phyloP scores from a whole-genome alignment of 2,797 vertebrate genomes.

The Semotilus atromaculatus region DNA sequence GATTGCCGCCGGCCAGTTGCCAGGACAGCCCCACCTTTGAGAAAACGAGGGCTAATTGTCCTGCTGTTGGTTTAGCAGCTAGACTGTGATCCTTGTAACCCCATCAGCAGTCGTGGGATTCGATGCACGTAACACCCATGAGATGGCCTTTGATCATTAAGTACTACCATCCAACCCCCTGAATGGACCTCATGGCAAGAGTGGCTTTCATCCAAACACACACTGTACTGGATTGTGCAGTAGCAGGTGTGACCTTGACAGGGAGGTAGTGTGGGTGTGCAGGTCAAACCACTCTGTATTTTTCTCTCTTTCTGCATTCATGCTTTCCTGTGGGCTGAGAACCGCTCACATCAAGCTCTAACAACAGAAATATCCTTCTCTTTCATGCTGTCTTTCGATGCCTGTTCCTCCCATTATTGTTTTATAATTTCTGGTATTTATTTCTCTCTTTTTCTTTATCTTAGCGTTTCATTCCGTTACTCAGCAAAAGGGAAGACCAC shows the following conservation, averaged over 20 bases:
- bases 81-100: conserved; percentile 19
- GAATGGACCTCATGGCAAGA: conserved; percentile 37
- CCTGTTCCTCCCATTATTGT: background rate
- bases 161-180: conserved; percentile 38
- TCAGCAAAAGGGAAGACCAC: conserved; percentile 41
- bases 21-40: conserved; percentile 32
- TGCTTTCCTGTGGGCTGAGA: conserved; percentile 46
- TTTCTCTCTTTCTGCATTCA: conserved; percentile 26
- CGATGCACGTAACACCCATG: conserved; percentile 22
- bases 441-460: conserved; percentile 41
- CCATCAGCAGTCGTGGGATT: conserved; percentile 27
- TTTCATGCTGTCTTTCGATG: conserved; percentile 20
- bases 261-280: conserved; percentile 45
- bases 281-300: conserved; percentile 43
- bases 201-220: conserved; percentile 39
- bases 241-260: conserved; percentile 58
- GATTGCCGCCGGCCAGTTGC: conserved; percentile 13
- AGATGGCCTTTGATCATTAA: conserved; percentile 44
- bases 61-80: conserved; percentile 41
- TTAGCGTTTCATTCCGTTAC: conserved; percentile 35
- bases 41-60: conserved; percentile 34
- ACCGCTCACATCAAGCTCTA: background rate
- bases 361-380: conserved; percentile 32
- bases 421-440: conserved; percentile 34
- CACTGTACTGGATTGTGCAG: conserved; percentile 19